Conservation (phyloP, 1,140 invertebrate species). For the Megalonaias nervosa region DNA sequence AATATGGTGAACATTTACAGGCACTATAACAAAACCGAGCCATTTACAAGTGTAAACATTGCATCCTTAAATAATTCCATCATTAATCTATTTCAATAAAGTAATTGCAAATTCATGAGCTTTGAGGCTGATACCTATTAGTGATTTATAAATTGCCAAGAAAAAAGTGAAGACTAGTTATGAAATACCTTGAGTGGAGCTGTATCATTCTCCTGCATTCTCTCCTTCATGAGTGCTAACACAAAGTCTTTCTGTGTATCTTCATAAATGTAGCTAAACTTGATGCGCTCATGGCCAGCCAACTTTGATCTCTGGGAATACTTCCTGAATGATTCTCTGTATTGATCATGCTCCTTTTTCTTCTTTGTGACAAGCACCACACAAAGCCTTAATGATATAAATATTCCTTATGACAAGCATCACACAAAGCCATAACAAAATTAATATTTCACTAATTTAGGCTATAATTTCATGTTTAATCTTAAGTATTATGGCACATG, state of each 20-base stretch:
- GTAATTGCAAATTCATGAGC: no score
- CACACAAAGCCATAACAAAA: slow-evolving; percentile 81
- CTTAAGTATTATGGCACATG: not conserved
- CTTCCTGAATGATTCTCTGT: slow-evolving; percentile 70
- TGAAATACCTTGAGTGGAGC: not conserved
- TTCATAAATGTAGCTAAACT: slow-evolving; percentile 90
- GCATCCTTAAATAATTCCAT: no score
- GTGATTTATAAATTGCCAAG: not conserved
- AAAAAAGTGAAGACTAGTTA: not conserved
- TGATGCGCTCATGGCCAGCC: slow-evolving; percentile 76
- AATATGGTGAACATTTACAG: no score
- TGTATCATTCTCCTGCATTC: slow-evolving; percentile 25
- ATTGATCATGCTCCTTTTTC: slow-evolving; percentile 66
- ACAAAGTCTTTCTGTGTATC: slow-evolving; percentile 88
- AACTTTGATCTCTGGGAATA: slow-evolving; percentile 68
- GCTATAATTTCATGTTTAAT: not conserved
- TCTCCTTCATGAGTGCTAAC: slow-evolving; percentile 75
- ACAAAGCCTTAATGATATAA: slow-evolving; percentile 78
- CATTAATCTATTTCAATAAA: no score
- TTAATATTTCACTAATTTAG: not conserved
- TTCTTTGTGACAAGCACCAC: slow-evolving; percentile 88
- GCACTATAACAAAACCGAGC: no score
- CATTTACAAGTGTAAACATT: no score
- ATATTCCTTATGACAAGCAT: slow-evolving; percentile 80
- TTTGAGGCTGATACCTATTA: no score